Evolutionary conservation across 2,797 vertebrate genomes (phyloP).

Genomic region (Hypotaenidia philippensis): DNA sequence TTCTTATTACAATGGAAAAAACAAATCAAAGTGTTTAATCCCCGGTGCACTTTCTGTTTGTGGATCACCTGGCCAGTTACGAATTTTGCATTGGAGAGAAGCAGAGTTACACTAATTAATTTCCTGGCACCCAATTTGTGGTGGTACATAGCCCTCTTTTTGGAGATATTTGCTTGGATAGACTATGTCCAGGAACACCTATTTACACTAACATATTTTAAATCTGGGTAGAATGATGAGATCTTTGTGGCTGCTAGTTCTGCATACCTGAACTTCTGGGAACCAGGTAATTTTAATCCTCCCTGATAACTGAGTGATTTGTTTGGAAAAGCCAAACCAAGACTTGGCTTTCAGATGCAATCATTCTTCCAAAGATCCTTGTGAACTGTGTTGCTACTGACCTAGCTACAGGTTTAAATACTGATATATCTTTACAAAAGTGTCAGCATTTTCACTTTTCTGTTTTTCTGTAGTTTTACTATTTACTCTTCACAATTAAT

Average conservation of each 20-base stretch:
- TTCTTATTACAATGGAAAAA: neutral
- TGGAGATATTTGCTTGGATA: neutral
- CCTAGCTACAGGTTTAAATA: neutral
- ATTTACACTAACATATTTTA: neutral
- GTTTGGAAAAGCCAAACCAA: neutral
- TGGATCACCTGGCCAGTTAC: neutral
- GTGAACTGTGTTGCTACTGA: neutral
- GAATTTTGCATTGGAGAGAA: neutral
- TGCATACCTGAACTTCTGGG: neutral
- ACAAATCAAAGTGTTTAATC: conserved; percentile 20
- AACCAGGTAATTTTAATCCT: neutral
- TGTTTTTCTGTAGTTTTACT: neutral
- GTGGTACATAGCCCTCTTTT: neutral
- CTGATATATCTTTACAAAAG: neutral
- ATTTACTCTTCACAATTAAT: neutral
- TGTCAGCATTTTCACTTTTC: neutral
- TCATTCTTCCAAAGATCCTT: neutral
- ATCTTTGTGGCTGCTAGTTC: neutral
- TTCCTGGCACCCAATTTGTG: neutral
- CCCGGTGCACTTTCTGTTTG: neutral
- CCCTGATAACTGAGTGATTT: neutral
- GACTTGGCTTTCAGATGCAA: neutral
- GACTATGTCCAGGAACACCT: neutral
- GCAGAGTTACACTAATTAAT: neutral
- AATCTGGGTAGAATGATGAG: neutral